Base-by-base conservation (phyloP, 2,888 invertebrate genomes). In the Rhimphoctona megacephalus region DNA sequence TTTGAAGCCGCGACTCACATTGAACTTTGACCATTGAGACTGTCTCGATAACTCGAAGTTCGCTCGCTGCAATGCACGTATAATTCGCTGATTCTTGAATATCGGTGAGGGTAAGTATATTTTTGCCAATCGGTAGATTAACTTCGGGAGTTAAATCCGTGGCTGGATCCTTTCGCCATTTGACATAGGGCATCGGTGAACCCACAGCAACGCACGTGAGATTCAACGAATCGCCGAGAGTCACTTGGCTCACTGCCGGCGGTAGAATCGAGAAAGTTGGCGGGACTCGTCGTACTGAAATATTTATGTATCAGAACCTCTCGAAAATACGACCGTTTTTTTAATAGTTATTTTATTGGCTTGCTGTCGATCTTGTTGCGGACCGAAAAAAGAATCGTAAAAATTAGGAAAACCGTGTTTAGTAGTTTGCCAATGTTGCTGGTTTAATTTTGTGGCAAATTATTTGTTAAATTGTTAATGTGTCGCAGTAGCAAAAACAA, bases 181-280 rank as follows among this genome's bases (percentile, higher is more conserved):
- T 98, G 80, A 99, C 99, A 91, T 97, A 97, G 1, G 99, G 99
- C 99, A 99, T 99, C 8, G 99, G 99, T 0, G 99, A 98, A 30
- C 99, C 99, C 46, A 98, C 98, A 14, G 99, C 99, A 81, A 99
- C 98, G 94, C 99, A 99, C 83, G 98, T 98, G 89, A 99, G 95
- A 94, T 98, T 99, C 90, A 99, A 95, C 93, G 97, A 97, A 0
- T 97, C 97, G 19, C 99, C 99, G 74, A 99, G 96, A 96, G 98
- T 98, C 78, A 99, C 99, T 93, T 99, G 98, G 89, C 97, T 97
- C 76, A 97, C 95, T 17, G 97, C 95, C 64, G 98, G 97, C 85
- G 99, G 99, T 30, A 98, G 98, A 88, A 98, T 98, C 19, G 99
- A 98, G 95, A 99, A 99, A 93, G 98, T 98, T 0, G 99, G 99